Conservation (phyloP, 37 sponge, comb jelly and placozoan species). For the Hexactinellida sp. region DNA sequence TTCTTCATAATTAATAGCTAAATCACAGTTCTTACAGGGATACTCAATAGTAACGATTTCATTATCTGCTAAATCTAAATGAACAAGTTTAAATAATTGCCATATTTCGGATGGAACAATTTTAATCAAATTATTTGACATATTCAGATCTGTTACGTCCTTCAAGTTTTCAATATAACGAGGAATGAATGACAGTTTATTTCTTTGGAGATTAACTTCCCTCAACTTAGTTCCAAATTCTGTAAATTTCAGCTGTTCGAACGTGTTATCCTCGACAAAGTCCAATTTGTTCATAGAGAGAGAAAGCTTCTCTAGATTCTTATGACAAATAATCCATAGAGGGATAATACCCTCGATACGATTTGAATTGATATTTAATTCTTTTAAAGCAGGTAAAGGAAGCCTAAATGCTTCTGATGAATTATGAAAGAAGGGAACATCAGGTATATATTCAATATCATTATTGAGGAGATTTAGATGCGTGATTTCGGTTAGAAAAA, state of each 20-base stretch:
- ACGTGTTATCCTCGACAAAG: background rate
- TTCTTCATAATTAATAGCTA: background rate
- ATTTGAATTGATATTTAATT: background rate
- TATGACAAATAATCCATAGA: conserved; percentile 11
- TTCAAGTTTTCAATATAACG: background rate
- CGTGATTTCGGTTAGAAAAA: background rate
- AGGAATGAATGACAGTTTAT: background rate
- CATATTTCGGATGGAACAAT: background rate
- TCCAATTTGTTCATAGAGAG: background rate
- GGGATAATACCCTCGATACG: background rate
- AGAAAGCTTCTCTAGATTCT: background rate
- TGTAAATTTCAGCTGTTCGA: background rate
- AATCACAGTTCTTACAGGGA: background rate
- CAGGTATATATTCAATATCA: background rate
- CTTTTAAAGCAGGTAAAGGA: background rate
- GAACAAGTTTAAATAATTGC: background rate
- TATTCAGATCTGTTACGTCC: background rate
- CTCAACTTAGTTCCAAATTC: background rate
- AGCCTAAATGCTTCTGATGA: background rate
- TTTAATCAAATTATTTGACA: background rate
- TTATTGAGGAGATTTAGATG: background rate
- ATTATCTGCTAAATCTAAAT: background rate
- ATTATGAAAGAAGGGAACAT: background rate
- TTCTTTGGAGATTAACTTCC: background rate
- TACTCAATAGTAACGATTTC: background rate